Evolutionary conservation across 2,888 invertebrate species (phyloP).

Genomic region (Plagodis dolabraria): DNA sequence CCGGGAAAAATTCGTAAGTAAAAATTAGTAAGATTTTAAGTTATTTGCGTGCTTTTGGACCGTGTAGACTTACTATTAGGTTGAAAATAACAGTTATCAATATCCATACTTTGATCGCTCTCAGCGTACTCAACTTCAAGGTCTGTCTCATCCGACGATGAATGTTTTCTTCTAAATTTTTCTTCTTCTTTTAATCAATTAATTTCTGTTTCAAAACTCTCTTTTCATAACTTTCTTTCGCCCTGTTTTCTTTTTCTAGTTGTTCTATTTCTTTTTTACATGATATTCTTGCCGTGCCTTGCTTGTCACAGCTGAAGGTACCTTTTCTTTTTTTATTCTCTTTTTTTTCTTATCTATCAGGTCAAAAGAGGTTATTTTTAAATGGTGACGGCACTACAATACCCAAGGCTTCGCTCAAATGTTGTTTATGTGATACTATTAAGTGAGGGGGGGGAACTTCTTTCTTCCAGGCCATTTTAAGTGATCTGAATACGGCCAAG

Average conservation of each 20-base stretch:
- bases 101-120: neutral
- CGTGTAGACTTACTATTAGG: too few species aligned
- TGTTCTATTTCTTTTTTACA: neutral
- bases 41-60: too few species aligned
- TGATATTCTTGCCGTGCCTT: neutral
- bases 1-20: neutral
- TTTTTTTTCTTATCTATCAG: neutral
- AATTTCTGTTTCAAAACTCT: neutral
- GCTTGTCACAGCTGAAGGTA: neutral
- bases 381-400: neutral
- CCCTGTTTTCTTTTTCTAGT: neutral
- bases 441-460: neutral
- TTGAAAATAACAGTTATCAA: neutral
- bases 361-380: neutral
- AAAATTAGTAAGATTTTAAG: neutral
- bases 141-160: neutral
- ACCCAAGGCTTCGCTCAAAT: neutral
- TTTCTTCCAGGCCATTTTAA: neutral
- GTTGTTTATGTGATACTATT: neutral
- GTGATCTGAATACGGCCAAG: constrained; percentile 2
- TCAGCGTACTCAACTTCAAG: neutral
- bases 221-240: neutral
- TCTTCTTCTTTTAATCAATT: neutral
- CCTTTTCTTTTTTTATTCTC: neutral
- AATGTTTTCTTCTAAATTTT: neutral